Percentiles rank a stretch among this genome's conserved stretches.
These are phyloP conservation scores for Drosophila dives DNA, from an alignment of 2,888 invertebrate genomes.

Conservation along the genomic window DNA sequence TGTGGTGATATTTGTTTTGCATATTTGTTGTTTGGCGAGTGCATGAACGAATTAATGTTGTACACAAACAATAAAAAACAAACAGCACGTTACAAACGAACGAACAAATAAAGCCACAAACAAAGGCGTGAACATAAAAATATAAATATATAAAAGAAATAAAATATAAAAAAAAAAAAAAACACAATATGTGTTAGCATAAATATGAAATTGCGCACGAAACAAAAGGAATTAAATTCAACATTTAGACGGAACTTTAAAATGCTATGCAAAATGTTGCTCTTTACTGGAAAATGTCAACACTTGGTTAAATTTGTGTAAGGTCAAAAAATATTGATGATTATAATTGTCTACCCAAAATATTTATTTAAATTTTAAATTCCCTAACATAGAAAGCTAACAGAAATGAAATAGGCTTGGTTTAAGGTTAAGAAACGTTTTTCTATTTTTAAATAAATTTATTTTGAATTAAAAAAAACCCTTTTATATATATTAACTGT, in stretches of 20 bases:
- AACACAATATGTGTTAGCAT: constrained; percentile 30
- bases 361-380: neutral
- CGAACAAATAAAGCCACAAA: constrained; percentile 54
- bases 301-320: neutral
- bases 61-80: constrained; percentile 74
- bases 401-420: accelerated
- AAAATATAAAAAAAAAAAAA: neutral
- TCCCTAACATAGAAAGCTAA: neutral
- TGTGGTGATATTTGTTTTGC: constrained; percentile 55
- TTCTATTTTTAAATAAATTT: neutral
- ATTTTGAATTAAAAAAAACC: neutral
- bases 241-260: constrained; percentile 12
- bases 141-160: constrained; percentile 8
- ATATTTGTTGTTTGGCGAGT: constrained; percentile 58
- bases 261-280: constrained; percentile 9
- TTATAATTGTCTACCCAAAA: too few relatives aligned
- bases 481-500: neutral
- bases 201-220: constrained; percentile 33
- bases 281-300: neutral
- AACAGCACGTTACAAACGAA: constrained; percentile 66
- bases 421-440: neutral
- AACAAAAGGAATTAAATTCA: constrained; percentile 12
- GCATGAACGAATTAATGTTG: constrained; percentile 69
- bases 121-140: constrained; percentile 63
- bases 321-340: neutral